Evolutionary conservation across 2,888 invertebrate genomes (phyloP), one percentile per base, ranked within the genome.

Genomic region (Euphydryas editha): DNA sequence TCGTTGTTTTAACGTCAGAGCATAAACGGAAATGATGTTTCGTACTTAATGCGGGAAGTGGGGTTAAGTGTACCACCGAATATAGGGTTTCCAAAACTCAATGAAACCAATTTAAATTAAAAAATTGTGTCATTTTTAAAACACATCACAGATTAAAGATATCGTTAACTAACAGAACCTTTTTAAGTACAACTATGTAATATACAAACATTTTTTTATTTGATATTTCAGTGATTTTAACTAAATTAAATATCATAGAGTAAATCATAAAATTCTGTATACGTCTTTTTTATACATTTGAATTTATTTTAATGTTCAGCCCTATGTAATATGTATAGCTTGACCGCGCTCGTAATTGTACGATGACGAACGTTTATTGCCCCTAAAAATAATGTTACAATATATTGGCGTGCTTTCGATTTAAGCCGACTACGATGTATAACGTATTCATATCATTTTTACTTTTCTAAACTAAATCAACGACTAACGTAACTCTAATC

Each of bases 1-100:
- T 47, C 51, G 46, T 57, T 56, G 55, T 36, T 47, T 47, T 61
- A 58, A 67, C 58, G 67, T 61, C 58, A 37, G 63, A 39, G 39
- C 58, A 54, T 20, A 55, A 62, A 24, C 59, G 64, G 67, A 64
- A 59, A 51, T 67, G 49, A 54, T 54, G 54, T 54, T 54, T 54
- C 54, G 21, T 54, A 54, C 54, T 54, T 54, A 54, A 30, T 17
- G 54, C 54, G 54, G 54, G 54, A 54, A 54, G 54, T 54, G 36
- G 54, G 18, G 51, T 36, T 51, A 60, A 60, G 60, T 60, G 51
- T 39, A 60, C 60, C 24, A 20, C n/a, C 21, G 51, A 30, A 5
- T 11, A 36, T 36, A 54, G 54, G 54, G 54, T 17, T 54, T 30
- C 54, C 54, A 36, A 44, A n/a, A 15, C 0, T 6, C n/a, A n/a